Evolutionary conservation across 1,140 invertebrate genomes (phyloP).

Genomic region (Brachionus sp.): DNA sequence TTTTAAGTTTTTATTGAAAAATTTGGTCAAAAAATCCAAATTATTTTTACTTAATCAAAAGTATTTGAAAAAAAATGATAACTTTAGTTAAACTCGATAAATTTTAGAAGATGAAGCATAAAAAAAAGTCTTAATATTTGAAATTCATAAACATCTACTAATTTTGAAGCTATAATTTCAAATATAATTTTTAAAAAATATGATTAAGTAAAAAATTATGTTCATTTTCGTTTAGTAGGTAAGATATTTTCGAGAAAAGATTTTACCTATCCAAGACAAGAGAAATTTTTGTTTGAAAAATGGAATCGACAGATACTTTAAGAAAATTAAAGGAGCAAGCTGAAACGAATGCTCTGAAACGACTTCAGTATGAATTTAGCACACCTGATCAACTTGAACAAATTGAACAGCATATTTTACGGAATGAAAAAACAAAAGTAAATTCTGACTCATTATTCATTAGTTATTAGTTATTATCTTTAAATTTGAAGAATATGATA

Average conservation of each 20-base stretch:
- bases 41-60: no score
- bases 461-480: background rate
- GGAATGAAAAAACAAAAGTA: constrained; percentile 27
- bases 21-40: no score
- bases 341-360: constrained; percentile 32
- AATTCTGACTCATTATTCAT: background rate
- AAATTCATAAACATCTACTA: background rate
- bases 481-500: constrained; percentile 3
- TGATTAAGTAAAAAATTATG: constrained; percentile 33
- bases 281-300: background rate
- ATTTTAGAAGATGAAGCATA: background rate
- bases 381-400: constrained; percentile 42
- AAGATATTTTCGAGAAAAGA: background rate
- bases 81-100: background rate
- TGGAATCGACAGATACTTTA: constrained; percentile 8
- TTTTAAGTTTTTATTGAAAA: no score
- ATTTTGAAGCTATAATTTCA: background rate
- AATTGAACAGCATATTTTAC: constrained; percentile 32
- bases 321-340: constrained; percentile 42
- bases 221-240: background rate
- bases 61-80: background rate
- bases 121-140: background rate
- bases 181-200: background rate
- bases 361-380: constrained; percentile 2
- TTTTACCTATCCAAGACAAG: background rate